A percentile compares a stretch with the other conserved stretches of the same genome.
phyloP scores from a whole-genome alignment of 2,797 vertebrate species.

The Lepus oiostolus region DNA sequence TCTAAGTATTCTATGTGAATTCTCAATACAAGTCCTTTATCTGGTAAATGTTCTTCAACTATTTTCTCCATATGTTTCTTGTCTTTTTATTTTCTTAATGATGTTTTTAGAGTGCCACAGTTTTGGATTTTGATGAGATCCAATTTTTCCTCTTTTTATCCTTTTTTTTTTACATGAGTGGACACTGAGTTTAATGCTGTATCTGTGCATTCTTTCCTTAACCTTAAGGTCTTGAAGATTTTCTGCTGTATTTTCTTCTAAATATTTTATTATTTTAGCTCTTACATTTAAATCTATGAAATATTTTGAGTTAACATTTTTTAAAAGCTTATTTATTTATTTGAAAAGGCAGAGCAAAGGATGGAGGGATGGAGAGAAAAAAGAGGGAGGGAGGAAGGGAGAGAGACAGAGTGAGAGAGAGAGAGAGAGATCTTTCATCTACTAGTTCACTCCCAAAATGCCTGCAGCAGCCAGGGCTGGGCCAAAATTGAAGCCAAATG shows the following conservation, averaged over 20 bases:
- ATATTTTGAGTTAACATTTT: neutral
- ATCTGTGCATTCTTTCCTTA: neutral
- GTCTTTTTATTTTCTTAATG: neutral
- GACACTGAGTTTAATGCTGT: neutral
- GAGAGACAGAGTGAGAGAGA: too few relatives aligned
- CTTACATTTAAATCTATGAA: neutral
- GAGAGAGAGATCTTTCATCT: too few relatives aligned
- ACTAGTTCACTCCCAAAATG: too few relatives aligned
- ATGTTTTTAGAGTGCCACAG: neutral
- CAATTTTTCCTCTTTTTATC: neutral
- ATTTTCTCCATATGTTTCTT: neutral
- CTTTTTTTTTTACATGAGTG: neutral
- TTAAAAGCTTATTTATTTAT: too few relatives aligned
- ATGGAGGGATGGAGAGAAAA: too few relatives aligned
- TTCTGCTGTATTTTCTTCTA: neutral
- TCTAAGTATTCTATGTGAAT: slow-evolving; percentile 17
- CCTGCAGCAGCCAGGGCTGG: too few relatives aligned
- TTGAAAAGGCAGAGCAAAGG: too few relatives aligned
- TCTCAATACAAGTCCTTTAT: slow-evolving; percentile 4
- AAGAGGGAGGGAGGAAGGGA: too few relatives aligned
- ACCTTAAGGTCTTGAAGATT: neutral
- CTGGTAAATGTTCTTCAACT: neutral
- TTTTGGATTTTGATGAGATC: slow-evolving; percentile 26
- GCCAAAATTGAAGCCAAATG: too few relatives aligned
- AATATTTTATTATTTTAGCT: slow-evolving; percentile 30